Evolutionary conservation across 2,797 vertebrate genomes (phyloP).

Genomic region (Chaetodon trifasciatus): DNA sequence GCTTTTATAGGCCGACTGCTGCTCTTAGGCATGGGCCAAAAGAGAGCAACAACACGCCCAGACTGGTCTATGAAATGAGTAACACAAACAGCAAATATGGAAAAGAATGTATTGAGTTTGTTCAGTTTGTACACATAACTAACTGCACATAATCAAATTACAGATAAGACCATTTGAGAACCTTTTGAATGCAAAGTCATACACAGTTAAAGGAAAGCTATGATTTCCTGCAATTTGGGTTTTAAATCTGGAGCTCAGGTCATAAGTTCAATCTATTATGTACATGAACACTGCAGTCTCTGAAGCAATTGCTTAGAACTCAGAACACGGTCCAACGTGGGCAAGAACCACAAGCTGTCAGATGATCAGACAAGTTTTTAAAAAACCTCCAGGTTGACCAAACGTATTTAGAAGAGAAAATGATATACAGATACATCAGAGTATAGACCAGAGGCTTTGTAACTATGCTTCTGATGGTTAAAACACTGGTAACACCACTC

Average conservation of each 20-base stretch:
- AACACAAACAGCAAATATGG: slow-evolving; percentile 1
- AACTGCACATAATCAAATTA: background rate
- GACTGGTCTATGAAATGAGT: background rate
- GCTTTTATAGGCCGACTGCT: slow-evolving; percentile 53
- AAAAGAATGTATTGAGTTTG: background rate
- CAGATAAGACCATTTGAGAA: background rate
- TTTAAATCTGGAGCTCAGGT: background rate
- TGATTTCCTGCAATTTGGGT: background rate
- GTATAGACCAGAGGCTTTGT: background rate
- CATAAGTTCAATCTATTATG: background rate
- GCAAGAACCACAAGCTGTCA: background rate
- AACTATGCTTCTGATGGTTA: background rate
- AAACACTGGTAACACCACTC: background rate
- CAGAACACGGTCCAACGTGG: background rate
- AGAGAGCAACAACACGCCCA: slow-evolving; percentile 20
- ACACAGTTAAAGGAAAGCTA: background rate
- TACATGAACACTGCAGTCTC: background rate
- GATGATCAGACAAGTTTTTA: background rate
- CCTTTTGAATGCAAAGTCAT: background rate
- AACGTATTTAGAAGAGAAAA: background rate
- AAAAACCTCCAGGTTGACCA: background rate
- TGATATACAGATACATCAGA: background rate
- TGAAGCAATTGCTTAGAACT: background rate
- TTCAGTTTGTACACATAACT: background rate
- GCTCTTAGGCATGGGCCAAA: slow-evolving; percentile 23